Evolutionary conservation across 1,140 invertebrate species (phyloP).

Genomic region (Sminthurinus signatus): DNA sequence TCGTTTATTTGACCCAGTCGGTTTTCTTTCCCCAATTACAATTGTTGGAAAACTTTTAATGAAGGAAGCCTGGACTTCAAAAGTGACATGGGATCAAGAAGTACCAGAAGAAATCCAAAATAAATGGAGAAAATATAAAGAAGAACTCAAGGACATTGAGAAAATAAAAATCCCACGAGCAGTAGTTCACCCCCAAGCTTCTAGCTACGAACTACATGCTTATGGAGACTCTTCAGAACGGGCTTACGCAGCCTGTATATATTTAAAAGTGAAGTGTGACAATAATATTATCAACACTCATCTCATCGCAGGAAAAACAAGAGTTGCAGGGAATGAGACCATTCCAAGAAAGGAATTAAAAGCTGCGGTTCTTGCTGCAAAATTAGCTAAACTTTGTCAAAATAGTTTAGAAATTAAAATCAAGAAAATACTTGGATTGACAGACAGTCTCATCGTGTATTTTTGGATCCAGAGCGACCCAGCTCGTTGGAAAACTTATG

Average conservation of each 20-base stretch:
- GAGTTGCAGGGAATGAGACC: constrained; percentile 34
- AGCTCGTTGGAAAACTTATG: constrained; percentile 44
- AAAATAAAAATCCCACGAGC: not conserved
- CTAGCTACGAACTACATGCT: not conserved
- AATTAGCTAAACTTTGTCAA: constrained; percentile 13
- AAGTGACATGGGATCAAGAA: constrained; percentile 27
- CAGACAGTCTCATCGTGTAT: constrained; percentile 45
- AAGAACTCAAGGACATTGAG: not conserved
- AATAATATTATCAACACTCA: not conserved
- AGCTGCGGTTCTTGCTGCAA: constrained; percentile 41
- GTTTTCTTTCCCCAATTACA: constrained; percentile 19
- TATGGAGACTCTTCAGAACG: constrained; percentile 1
- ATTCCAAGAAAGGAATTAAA: constrained; percentile 43
- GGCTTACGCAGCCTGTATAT: not conserved
- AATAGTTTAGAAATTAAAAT: not conserved
- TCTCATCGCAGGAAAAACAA: constrained; percentile 31
- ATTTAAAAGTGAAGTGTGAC: not conserved
- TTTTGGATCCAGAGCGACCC: constrained; percentile 42
- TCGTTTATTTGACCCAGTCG: constrained; percentile 31
- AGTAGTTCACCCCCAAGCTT: not conserved
- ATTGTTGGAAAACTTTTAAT: constrained; percentile 30
- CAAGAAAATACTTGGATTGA: constrained; percentile 38
- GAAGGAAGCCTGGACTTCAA: constrained; percentile 29
- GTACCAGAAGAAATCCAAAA: constrained; percentile 32
- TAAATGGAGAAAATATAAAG: constrained; percentile 26